Base-by-base conservation (phyloP, 2,888 invertebrate genomes). In the Andrena bicolor region DNA sequence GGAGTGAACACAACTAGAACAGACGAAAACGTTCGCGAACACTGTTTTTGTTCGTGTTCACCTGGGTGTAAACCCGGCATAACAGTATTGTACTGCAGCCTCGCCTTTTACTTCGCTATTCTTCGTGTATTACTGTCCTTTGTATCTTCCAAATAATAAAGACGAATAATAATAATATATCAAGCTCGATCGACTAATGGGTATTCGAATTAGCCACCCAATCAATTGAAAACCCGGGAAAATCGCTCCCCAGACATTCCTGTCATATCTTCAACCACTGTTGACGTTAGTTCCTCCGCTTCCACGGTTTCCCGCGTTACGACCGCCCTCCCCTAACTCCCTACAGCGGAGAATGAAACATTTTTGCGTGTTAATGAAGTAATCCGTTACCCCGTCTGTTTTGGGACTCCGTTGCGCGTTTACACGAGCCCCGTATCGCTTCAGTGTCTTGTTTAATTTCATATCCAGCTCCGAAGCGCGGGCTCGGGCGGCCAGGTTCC, bases 121-220 rank as follows among this genome's bases (percentile, higher is more conserved):
- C 32, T 32, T 8, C 32, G 8, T 8, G 8, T 30, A 30, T 30
- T 8, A 8, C 8, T 32, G 32, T 32, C 8, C 32, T 32, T 32
- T 32, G 0, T 32, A 8, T 32, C 0, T 32, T 32, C 32, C 32
- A 32, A 32, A 8, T 32, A 32, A 32, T 32, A 30, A 30, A 30
- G 7, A 1, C 32, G 32, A 32, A 32, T 32, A 32, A 7, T 32
- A 32, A 30, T 30, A 32, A 48, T 78, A 32, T 30, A 53, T 20
- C 26, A 23, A 74, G 63, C 63, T 74, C 41, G 66, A 68, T 68
- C 28, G 35, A 26, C 28, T 53, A 63, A 35, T n/a, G 16, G 32
- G 61, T 63, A 69, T 56, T 75, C 69, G 49, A 68, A 69, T 75
- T 73, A 73, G n/a, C 58, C 68, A 35, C 56, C 63, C n/a, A 56